phyloP scores from a whole-genome alignment of 2,113 vertebrate genomes.

The Alouatta palliata region DNA sequence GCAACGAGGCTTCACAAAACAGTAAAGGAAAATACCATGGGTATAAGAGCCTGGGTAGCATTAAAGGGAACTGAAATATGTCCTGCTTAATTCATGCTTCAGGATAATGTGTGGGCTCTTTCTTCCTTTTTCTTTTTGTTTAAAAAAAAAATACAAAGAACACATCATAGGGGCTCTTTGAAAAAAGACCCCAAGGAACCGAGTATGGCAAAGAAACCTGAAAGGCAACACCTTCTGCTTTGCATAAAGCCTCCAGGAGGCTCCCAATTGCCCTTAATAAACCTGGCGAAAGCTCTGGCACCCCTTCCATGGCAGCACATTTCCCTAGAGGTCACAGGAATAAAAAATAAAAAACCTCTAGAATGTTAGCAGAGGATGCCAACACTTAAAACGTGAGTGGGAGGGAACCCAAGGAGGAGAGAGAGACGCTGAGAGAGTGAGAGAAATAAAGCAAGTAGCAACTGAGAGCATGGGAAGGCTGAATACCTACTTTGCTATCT shows the following conservation, averaged over 20 bases:
- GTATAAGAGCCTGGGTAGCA: background rate
- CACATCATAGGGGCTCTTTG: background rate
- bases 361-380: slow-evolving; percentile 45
- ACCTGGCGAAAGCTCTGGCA: background rate
- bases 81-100: slow-evolving; percentile 28
- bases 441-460: background rate
- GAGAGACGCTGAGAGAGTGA: background rate
- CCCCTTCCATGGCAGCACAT: background rate
- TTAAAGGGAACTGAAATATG: background rate
- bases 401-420: slow-evolving; percentile 6
- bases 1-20: background rate
- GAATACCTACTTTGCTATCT: background rate
- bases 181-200: background rate
- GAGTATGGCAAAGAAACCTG: background rate
- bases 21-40: background rate
- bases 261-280: background rate
- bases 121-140: background rate
- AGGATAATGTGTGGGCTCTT: background rate
- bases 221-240: background rate
- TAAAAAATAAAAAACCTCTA: slow-evolving; percentile 21
- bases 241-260: background rate
- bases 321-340: slow-evolving; percentile 20
- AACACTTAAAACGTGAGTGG: slow-evolving; percentile 39
- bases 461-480: background rate
- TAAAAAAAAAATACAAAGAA: background rate